phyloP scores from a whole-genome alignment of 2,113 vertebrate species.

The Hippopotamus amphibius region DNA sequence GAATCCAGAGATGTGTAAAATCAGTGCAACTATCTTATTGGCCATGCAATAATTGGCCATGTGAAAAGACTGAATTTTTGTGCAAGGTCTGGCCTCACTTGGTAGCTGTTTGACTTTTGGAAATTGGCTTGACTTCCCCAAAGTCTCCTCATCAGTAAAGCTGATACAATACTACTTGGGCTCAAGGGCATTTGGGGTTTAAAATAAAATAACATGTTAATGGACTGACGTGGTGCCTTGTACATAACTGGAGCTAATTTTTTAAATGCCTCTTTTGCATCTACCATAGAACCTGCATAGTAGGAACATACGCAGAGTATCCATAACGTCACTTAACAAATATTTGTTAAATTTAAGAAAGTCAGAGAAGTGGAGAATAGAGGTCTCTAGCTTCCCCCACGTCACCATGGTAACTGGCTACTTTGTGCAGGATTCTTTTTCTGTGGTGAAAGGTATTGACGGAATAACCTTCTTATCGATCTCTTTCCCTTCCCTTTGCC shows the following conservation, averaged over 20 bases:
- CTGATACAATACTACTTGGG: background rate
- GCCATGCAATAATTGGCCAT: background rate
- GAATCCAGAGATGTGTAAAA: background rate
- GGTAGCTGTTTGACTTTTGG: background rate
- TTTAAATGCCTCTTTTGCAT: background rate
- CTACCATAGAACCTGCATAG: background rate
- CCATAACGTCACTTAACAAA: background rate
- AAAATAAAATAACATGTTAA: constrained; percentile 29
- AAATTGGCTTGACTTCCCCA: background rate
- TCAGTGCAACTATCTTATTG: background rate
- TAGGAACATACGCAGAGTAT: background rate
- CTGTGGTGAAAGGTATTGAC: background rate
- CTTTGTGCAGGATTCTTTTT: background rate
- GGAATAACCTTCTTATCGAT: background rate
- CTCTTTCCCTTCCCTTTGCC: background rate
- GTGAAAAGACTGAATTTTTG: background rate
- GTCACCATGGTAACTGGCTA: background rate
- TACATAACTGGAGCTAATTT: background rate
- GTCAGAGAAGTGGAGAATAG: background rate
- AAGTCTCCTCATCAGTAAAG: background rate
- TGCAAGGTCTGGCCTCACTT: background rate
- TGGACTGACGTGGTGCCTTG: background rate
- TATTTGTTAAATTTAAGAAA: background rate
- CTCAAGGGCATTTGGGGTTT: background rate
- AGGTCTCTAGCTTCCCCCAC: background rate